A percentile compares a stretch with the other conserved stretches of the same genome.
These are phyloP conservation scores for Heliconius charithonia DNA, from an alignment of 2,888 invertebrate species.

Conservation along the genomic window DNA sequence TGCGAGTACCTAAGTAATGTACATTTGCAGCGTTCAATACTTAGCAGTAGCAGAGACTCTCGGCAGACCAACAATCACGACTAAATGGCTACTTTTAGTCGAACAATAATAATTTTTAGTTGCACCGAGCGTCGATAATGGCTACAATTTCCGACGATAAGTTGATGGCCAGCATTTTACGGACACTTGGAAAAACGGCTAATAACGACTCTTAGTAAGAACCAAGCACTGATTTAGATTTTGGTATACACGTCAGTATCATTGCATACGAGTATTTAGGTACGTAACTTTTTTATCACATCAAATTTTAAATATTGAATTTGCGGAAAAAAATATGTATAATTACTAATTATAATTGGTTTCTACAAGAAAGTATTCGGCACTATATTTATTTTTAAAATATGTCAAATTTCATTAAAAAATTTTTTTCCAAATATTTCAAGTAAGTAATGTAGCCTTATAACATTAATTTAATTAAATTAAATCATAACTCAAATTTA, in stretches of 20 bases:
- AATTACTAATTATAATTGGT: no score
- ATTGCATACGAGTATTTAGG: neutral
- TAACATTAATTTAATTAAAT: neutral
- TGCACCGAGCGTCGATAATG: constrained; percentile 80
- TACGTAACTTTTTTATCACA: no score
- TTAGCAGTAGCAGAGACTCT: constrained; percentile 50
- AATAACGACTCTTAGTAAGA: constrained; percentile 59
- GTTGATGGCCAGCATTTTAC: constrained; percentile 68
- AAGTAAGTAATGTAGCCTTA: neutral
- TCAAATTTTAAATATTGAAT: no score
- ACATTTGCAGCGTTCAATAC: constrained; percentile 16
- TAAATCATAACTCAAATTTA: no score
- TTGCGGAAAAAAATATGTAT: no score
- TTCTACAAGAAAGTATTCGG: no score
- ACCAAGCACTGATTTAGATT: constrained; percentile 19
- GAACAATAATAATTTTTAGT: constrained; percentile 83
- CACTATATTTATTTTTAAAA: no score
- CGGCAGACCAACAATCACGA: constrained; percentile 61
- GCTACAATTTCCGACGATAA: constrained; percentile 83
- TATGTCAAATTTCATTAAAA: no score
- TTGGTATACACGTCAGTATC: neutral
- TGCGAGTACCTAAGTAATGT: constrained; percentile 3
- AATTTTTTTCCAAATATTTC: no score
- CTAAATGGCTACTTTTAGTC: constrained; percentile 80
- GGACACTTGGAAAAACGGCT: constrained; percentile 77